Conservation (phyloP, 2,797 vertebrate genomes). For the Leucoraja ocellata region DNA sequence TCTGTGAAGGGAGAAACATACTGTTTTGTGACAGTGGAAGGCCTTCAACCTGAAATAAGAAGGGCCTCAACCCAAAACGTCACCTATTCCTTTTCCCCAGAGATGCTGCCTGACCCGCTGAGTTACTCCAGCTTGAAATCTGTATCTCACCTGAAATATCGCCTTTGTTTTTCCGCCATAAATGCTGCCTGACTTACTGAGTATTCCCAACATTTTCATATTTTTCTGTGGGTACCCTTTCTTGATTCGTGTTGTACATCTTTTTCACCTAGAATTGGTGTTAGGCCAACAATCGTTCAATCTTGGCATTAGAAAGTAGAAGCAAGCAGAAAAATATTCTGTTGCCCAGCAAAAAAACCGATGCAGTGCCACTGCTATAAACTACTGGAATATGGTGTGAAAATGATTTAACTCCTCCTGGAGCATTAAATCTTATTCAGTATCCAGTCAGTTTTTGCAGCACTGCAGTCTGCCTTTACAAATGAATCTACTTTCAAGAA, state of each 20-base stretch:
- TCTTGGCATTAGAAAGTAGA: background rate
- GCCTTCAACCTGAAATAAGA: too few relatives aligned
- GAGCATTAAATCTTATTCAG: background rate
- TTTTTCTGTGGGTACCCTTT: background rate
- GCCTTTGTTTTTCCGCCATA: too few relatives aligned
- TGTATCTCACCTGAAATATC: too few relatives aligned
- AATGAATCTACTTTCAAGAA: background rate
- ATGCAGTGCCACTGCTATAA: background rate
- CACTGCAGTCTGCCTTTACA: conserved; percentile 3
- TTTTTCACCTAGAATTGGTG: background rate
- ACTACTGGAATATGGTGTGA: background rate
- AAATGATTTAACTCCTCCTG: background rate
- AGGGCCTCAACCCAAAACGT: too few relatives aligned
- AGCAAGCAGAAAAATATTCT: background rate
- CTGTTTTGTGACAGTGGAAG: too few relatives aligned
- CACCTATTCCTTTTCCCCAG: too few relatives aligned
- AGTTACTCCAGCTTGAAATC: too few relatives aligned
- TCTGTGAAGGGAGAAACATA: too few relatives aligned
- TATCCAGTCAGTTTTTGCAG: background rate
- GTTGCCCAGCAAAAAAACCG: background rate
- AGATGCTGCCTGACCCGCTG: too few relatives aligned
- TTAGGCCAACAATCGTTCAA: background rate
- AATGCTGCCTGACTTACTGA: too few relatives aligned
- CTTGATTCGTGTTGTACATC: background rate
- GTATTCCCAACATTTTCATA: too few relatives aligned